Conservation (phyloP, 2,888 invertebrate species). For the Andrena bicolor region DNA sequence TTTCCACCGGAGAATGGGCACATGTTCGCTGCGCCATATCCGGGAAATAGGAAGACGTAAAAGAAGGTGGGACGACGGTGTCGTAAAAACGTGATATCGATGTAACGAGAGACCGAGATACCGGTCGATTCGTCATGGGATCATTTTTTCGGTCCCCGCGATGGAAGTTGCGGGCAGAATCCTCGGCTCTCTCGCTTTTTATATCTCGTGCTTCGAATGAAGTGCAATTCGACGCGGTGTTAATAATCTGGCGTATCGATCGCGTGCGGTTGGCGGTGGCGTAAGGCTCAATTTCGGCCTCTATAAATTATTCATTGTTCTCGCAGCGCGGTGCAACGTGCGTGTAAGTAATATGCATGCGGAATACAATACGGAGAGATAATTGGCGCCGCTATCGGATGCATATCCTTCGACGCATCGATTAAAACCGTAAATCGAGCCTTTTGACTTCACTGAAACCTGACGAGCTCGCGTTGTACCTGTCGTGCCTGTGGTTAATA, state of each 20-base stretch:
- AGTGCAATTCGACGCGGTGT: constrained; percentile 43
- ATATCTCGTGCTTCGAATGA: background rate
- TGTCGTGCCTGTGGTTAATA: background rate
- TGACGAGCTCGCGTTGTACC: background rate
- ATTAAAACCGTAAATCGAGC: constrained; percentile 29
- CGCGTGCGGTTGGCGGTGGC: constrained; percentile 15
- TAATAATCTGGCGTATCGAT: constrained; percentile 58
- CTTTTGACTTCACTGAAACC: background rate
- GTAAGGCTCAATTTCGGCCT: constrained; percentile 61
- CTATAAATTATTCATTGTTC: constrained; percentile 67
- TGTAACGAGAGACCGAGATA: constrained; percentile 36
- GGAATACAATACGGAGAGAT: constrained; percentile 46
- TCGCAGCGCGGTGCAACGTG: constrained; percentile 14
- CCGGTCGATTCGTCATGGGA: constrained; percentile 10
- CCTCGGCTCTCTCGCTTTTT: background rate
- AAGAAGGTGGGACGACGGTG: constrained; percentile 20
- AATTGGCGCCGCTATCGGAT: constrained; percentile 44
- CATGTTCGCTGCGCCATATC: constrained; percentile 18
- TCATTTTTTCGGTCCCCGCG: constrained; percentile 7
- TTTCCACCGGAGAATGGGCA: constrained; percentile 29
- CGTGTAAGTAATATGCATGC: constrained; percentile 56
- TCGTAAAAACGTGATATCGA: constrained; percentile 49
- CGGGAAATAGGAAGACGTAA: constrained; percentile 49
- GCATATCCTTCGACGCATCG: constrained; percentile 27
- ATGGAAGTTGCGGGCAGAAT: background rate